Percentiles rank a stretch among this genome's conserved stretches.
Evolutionary conservation across 2,113 vertebrate genomes (phyloP).

Genomic region (Martes martes): DNA sequence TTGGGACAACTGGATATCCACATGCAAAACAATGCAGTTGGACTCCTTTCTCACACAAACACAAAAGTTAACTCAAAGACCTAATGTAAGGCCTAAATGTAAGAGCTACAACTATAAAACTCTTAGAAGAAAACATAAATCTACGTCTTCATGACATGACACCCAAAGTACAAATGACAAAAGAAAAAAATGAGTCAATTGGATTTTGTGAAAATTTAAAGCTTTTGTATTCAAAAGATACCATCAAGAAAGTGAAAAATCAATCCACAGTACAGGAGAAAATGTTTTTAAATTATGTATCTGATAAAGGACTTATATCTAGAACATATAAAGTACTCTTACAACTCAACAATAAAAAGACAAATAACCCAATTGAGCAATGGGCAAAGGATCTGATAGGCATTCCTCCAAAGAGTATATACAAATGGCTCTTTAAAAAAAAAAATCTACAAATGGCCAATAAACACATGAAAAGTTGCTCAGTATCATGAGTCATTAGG

Average conservation of each 20-base stretch:
- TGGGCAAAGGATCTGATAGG: not conserved
- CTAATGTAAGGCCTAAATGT: not conserved
- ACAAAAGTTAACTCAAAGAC: not conserved
- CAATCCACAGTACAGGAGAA: not conserved
- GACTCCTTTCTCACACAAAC: not conserved
- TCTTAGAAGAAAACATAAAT: not conserved
- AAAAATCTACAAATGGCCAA: not conserved
- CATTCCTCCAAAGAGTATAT: not conserved
- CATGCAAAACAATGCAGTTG: slow-evolving; percentile 9
- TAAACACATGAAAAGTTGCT: not conserved
- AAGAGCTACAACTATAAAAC: not conserved
- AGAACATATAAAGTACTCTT: not conserved
- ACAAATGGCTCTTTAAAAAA: not conserved
- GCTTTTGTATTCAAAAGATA: not conserved
- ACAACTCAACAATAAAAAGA: not conserved
- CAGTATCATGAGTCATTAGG: not conserved
- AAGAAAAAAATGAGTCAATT: not conserved
- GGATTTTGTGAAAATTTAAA: not conserved
- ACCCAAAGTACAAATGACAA: not conserved
- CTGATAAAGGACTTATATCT: not conserved
- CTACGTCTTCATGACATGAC: not conserved
- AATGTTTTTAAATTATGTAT: slow-evolving; percentile 18
- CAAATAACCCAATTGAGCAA: not conserved
- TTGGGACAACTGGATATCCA: not conserved
- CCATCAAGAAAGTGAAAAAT: slow-evolving; percentile 9